Evolutionary conservation across 2,888 invertebrate genomes (phyloP).

Genomic region (Heliconius aoede): DNA sequence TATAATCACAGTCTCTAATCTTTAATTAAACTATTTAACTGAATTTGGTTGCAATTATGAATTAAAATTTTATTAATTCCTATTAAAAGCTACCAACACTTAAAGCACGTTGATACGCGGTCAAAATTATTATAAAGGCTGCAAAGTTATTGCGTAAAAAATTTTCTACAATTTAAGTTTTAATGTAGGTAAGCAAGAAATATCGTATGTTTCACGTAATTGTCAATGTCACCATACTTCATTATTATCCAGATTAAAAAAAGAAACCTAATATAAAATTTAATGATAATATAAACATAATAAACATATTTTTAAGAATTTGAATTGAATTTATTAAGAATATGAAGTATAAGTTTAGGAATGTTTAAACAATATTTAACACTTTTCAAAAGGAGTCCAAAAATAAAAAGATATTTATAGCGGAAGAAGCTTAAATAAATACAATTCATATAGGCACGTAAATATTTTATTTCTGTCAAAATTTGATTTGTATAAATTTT

Average conservation of each 20-base stretch:
- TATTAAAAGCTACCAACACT: conserved; percentile 29
- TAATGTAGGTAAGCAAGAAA: no score
- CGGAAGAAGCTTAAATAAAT: neutral
- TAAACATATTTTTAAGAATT: no score
- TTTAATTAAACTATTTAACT: conserved; percentile 18
- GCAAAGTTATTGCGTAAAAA: no score
- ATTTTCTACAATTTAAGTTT: neutral
- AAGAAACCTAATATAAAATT: neutral
- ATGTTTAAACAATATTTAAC: neutral
- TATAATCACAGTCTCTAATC: neutral
- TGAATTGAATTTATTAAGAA: no score
- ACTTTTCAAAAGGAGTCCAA: neutral
- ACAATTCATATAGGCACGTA: neutral
- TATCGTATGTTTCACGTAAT: neutral
- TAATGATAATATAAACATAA: neutral
- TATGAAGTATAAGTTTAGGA: neutral
- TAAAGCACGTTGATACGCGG: conserved; percentile 35
- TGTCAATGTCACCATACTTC: neutral
- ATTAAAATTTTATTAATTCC: conserved; percentile 9
- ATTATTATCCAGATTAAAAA: neutral
- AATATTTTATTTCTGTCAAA: neutral
- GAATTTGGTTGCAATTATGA: conserved; percentile 38
- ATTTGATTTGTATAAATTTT: neutral
- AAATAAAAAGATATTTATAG: neutral
- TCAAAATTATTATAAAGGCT: conserved; percentile 13